These are phyloP conservation scores for Montipora foliosa DNA, from an alignment of 64 coral and sea anemone genomes.

Conservation along the genomic window DNA sequence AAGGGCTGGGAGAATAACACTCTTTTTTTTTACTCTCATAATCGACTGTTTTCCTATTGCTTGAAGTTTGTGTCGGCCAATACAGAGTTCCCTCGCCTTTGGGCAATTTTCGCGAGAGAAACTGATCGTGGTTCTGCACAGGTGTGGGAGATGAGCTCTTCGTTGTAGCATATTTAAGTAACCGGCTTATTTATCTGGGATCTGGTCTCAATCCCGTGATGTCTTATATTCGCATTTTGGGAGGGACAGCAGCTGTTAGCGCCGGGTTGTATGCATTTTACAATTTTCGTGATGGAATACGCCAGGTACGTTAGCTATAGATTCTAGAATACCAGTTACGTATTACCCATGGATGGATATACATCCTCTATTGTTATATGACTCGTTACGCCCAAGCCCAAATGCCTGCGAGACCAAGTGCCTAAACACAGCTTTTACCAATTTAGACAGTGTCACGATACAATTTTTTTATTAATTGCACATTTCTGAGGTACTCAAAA, in stretches of 20 bases:
- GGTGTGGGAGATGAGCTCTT: background rate
- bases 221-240: conserved; percentile 83
- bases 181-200: too few relatives aligned
- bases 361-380: too few relatives aligned
- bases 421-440: too few relatives aligned
- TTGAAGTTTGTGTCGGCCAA: background rate
- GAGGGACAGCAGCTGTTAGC: conserved; percentile 51
- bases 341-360: too few relatives aligned
- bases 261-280: conserved; percentile 73
- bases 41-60: background rate
- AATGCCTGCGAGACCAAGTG: too few relatives aligned
- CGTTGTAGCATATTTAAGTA: background rate
- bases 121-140: background rate
- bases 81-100: background rate
- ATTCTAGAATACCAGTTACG: too few relatives aligned
- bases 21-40: too few relatives aligned
- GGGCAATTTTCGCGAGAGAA: background rate
- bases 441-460: too few relatives aligned
- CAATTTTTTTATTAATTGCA: too few relatives aligned
- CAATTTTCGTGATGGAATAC: conserved; percentile 27
- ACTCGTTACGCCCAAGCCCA: too few relatives aligned
- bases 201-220: conserved; percentile 8
- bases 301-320: background rate
- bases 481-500: background rate
- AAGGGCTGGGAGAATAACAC: too few relatives aligned